A percentile compares a stretch with the other conserved stretches of the same genome.
Conservation (phyloP, 30 jellyfish, hydroid and myxozoan genomes). For the Calvadosia cruxmelitensis region DNA sequence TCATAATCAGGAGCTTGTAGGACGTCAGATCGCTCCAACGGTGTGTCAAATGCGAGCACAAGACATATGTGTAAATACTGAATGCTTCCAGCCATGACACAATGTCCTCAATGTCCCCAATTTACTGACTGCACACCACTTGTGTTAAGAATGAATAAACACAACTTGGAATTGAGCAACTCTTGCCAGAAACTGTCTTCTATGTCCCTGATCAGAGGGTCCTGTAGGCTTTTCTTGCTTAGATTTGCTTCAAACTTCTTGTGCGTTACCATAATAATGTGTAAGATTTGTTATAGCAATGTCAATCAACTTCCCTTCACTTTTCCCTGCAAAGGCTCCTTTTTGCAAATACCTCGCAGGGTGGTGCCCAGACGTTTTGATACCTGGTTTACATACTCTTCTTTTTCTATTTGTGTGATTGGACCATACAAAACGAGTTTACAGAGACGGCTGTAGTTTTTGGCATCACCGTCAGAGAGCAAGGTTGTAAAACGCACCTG, state of each 20-base stretch:
- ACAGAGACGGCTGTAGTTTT: not conserved
- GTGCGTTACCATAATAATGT: not conserved
- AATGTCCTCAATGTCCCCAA: not conserved
- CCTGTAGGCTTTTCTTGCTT: too few relatives aligned
- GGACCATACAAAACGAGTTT: not conserved
- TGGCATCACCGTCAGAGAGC: not conserved
- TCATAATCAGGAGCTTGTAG: too few relatives aligned
- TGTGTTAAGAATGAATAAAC: too few relatives aligned
- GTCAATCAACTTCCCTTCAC: not conserved
- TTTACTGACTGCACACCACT: too few relatives aligned
- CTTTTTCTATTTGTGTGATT: not conserved
- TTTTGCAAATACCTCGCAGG: not conserved
- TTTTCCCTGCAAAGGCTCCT: not conserved
- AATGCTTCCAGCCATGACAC: constrained; percentile 2
- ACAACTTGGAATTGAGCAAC: too few relatives aligned
- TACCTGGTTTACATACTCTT: not conserved
- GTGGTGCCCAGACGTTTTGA: not conserved
- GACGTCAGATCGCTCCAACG: not conserved
- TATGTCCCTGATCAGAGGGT: too few relatives aligned
- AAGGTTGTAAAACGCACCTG: not conserved
- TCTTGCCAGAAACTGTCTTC: too few relatives aligned
- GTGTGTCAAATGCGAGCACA: not conserved
- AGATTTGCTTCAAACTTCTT: too few relatives aligned
- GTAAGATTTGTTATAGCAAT: not conserved
- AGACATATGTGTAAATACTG: not conserved